Conservation (phyloP, 2,888 invertebrate genomes). For the Lasioglossum morio region DNA sequence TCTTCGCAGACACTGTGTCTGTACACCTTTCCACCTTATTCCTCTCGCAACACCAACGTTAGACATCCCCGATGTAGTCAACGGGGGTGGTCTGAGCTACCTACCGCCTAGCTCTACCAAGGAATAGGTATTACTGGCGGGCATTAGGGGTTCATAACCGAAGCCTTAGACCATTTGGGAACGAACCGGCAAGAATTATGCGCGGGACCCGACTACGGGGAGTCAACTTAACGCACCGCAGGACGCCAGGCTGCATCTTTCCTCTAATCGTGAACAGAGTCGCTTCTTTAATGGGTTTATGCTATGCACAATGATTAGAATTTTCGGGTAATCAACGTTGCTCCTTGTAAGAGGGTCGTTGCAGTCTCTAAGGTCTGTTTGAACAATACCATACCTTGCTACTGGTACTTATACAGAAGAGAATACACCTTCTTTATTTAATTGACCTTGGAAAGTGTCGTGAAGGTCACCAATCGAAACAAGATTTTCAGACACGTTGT, state of each 20-base stretch:
- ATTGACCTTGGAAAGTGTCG: not conserved
- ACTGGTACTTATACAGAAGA: no score
- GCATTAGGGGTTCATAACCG: slow-evolving; percentile 18
- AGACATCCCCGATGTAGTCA: not conserved
- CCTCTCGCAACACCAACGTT: not conserved
- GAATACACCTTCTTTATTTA: not conserved
- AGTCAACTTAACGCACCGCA: slow-evolving; percentile 11
- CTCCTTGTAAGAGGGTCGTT: not conserved
- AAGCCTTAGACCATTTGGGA: slow-evolving; percentile 17
- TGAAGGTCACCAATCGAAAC: not conserved
- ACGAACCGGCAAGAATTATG: slow-evolving; percentile 24
- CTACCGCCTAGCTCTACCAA: not conserved
- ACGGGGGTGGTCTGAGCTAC: not conserved
- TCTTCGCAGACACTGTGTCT: not conserved
- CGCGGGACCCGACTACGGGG: not conserved
- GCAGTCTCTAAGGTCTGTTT: not conserved
- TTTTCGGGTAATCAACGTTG: not conserved
- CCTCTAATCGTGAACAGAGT: not conserved
- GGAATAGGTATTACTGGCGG: slow-evolving; percentile 30
- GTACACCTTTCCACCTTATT: slow-evolving; percentile 6
- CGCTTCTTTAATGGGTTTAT: not conserved
- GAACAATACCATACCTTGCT: no score
- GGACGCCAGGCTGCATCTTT: not conserved
- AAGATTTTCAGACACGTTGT: not conserved
- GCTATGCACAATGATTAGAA: not conserved